A percentile compares a stretch with the other conserved stretches of the same genome.
These are phyloP conservation scores for Ochlodes sylvanus DNA, from an alignment of 2,888 invertebrate genomes.

Conservation along the genomic window DNA sequence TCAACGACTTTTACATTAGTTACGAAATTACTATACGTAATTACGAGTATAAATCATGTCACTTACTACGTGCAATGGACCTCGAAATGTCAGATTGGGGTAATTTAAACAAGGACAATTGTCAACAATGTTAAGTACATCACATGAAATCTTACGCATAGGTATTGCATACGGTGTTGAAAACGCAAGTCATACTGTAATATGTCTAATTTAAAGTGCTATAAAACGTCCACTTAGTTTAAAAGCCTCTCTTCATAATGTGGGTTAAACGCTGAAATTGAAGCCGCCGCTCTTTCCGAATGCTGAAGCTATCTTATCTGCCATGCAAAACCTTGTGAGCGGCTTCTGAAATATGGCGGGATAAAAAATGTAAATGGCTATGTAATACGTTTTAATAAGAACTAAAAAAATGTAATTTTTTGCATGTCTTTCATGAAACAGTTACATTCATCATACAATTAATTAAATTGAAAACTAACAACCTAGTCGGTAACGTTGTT, in stretches of 20 bases:
- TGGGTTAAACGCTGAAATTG: slow-evolving; percentile 11
- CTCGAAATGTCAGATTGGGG: slow-evolving; percentile 16
- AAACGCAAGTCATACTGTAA: slow-evolving; percentile 10
- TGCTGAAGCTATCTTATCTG: slow-evolving; percentile 20
- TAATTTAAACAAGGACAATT: slow-evolving; percentile 14
- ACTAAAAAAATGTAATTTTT: too few species aligned
- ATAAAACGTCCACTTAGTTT: slow-evolving; percentile 43
- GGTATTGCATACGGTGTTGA: slow-evolving; percentile 11
- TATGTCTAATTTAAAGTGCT: slow-evolving; percentile 11
- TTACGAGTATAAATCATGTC: slow-evolving; percentile 5
- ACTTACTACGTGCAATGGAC: slow-evolving; percentile 1
- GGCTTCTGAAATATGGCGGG: background rate
- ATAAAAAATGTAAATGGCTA: background rate
- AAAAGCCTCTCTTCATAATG: slow-evolving; percentile 46
- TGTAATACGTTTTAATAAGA: too few species aligned
- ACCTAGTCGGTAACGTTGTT: too few species aligned
- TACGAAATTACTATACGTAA: slow-evolving; percentile 23
- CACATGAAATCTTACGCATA: background rate
- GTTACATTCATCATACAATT: too few species aligned
- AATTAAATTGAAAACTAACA: too few species aligned
- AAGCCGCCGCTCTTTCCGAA: slow-evolving; percentile 7
- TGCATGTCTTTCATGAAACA: background rate
- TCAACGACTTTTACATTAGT: slow-evolving; percentile 33
- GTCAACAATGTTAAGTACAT: background rate
- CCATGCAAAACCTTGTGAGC: slow-evolving; percentile 5